Evolutionary conservation across 2,113 vertebrate species (phyloP).

Genomic region (Hypanus sabinus): DNA sequence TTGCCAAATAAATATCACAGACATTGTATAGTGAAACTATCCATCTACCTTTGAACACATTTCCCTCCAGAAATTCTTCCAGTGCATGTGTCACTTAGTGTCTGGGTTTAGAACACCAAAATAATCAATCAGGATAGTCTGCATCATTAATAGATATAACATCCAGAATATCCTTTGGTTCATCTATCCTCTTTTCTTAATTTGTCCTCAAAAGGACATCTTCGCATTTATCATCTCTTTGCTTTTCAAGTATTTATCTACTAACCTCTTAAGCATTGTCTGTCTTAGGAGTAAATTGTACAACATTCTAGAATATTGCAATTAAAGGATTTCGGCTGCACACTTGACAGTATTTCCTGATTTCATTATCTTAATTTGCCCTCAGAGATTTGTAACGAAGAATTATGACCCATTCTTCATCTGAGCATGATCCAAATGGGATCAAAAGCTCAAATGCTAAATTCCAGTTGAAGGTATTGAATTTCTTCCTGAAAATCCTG

Average conservation of each 20-base stretch:
- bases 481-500: not conserved
- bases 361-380: not conserved
- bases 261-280: not conserved
- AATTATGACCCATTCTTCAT: not conserved
- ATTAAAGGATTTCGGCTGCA: not conserved
- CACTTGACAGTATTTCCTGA: not conserved
- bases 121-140: not conserved
- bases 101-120: not conserved
- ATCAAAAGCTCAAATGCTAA: not conserved
- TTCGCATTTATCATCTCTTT: not conserved
- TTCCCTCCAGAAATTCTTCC: not conserved
- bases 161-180: not conserved
- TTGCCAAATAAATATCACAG: slow-evolving; percentile 10
- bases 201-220: not conserved
- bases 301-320: not conserved
- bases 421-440: not conserved
- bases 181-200: not conserved
- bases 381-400: not conserved
- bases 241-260: not conserved
- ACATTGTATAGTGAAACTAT: not conserved
- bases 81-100: not conserved
- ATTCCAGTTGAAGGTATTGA: not conserved
- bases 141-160: not conserved
- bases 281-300: not conserved
- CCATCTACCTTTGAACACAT: not conserved